These are phyloP conservation scores for Microtus richardsoni DNA, from an alignment of 2,113 vertebrate species.

Conservation along the genomic window DNA sequence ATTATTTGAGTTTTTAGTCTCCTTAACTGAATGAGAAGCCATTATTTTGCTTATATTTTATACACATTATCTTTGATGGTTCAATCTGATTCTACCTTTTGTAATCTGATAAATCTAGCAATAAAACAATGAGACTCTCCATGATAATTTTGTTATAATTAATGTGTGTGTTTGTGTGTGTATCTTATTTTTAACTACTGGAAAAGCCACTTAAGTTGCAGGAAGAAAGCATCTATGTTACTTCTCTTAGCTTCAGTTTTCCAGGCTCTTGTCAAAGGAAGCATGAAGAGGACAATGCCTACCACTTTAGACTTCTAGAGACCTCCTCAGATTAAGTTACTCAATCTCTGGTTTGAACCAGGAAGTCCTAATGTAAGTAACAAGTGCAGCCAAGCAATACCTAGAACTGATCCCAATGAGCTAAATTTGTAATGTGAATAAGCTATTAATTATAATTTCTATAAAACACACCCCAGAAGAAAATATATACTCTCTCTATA, in stretches of 20 bases:
- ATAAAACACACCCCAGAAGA: slow-evolving; percentile 24
- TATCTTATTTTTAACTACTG: slow-evolving; percentile 27
- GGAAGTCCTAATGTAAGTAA: slow-evolving; percentile 12
- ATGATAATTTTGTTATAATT: background rate
- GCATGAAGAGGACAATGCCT: background rate
- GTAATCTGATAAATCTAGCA: background rate
- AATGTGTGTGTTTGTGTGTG: background rate
- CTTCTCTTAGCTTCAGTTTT: background rate
- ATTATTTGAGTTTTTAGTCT: background rate
- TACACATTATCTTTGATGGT: background rate
- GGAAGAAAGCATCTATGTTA: background rate
- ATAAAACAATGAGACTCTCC: background rate
- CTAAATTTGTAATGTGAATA: background rate
- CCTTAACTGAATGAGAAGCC: background rate
- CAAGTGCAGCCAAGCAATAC: background rate
- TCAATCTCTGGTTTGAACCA: slow-evolving; percentile 32
- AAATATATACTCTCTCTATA: background rate
- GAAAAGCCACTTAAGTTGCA: background rate
- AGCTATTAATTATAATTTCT: slow-evolving; percentile 23
- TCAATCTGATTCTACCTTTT: slow-evolving; percentile 30
- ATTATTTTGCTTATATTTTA: background rate
- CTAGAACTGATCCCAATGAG: background rate
- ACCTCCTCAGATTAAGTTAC: background rate
- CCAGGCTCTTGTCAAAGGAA: slow-evolving; percentile 42
- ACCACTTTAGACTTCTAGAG: slow-evolving; percentile 43